phyloP scores from a whole-genome alignment of 2,113 vertebrate species.

The Bos taurus region ARS-UCD2.0 NC_037333.1:106453001-106453500 shows the following conservation, averaged over 20 bases:
- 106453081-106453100: background rate
- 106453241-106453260: background rate
- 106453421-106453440: background rate
- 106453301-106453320: background rate
- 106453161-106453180: background rate
- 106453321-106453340: background rate
- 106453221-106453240: background rate
- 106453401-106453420: background rate
- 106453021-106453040: background rate
- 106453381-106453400: background rate
- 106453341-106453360: background rate
- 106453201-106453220: accelerated
- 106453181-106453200: background rate
- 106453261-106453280: background rate
- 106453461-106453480: background rate
- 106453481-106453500: background rate
- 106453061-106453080: background rate
- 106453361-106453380: background rate
- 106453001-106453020: background rate
- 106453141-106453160: background rate
- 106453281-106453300: background rate
- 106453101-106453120: background rate
- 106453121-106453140: background rate
- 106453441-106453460: background rate
- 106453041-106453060: background rate